These are phyloP conservation scores for Sicus ferrugineus DNA, from an alignment of 2,888 invertebrate species.

Conservation along the genomic window DNA sequence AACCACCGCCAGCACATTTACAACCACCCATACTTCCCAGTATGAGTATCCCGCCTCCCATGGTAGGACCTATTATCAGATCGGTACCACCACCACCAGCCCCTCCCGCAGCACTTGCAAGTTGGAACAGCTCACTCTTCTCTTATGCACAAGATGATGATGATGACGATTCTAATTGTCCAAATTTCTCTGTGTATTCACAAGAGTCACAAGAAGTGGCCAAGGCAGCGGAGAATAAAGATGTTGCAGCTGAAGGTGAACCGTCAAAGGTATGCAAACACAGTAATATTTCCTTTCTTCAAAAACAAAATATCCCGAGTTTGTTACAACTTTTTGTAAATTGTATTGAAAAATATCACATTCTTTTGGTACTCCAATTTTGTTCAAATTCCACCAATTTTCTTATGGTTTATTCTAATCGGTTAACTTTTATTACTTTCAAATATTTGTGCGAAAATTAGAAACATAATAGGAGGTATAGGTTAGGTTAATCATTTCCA, in stretches of 20 bases:
- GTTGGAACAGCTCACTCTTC: slow-evolving; percentile 56
- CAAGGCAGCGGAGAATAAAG: slow-evolving; percentile 50
- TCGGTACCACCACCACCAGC: slow-evolving; percentile 56
- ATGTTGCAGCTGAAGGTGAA: slow-evolving; percentile 41
- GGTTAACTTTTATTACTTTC: too few relatives aligned
- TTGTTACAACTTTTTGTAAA: slow-evolving; percentile 37
- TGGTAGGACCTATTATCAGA: slow-evolving; percentile 35
- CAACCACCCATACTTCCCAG: slow-evolving; percentile 1
- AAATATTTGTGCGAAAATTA: too few relatives aligned
- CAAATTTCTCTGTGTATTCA: slow-evolving; percentile 86
- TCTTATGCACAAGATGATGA: slow-evolving; percentile 63
- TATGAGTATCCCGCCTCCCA: slow-evolving; percentile 43
- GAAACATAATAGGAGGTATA: too few relatives aligned
- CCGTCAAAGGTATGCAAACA: slow-evolving; percentile 56
- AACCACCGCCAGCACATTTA: not conserved
- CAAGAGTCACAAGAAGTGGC: slow-evolving; percentile 76
- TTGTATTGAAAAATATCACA: too few relatives aligned
- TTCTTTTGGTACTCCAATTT: too few relatives aligned
- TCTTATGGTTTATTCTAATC: too few relatives aligned
- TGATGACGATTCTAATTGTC: slow-evolving; percentile 77
- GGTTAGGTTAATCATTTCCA: too few relatives aligned
- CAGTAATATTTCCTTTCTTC: slow-evolving; percentile 22
- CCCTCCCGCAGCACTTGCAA: slow-evolving; percentile 56
- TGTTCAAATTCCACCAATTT: too few relatives aligned
- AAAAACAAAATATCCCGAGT: not conserved